These are phyloP conservation scores for Embidobia sp. DNA, from an alignment of 2,888 invertebrate genomes.

Conservation along the genomic window DNA sequence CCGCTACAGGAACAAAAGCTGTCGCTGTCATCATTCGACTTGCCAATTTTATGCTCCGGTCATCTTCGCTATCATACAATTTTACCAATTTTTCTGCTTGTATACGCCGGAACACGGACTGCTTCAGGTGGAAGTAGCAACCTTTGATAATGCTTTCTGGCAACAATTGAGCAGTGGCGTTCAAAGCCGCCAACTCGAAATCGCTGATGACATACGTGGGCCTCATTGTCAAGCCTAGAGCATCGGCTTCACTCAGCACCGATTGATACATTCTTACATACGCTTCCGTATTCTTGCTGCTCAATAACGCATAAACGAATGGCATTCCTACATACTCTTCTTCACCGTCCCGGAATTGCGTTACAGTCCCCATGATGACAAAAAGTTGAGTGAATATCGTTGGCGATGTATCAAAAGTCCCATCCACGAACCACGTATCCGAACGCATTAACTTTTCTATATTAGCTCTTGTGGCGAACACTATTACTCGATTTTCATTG, in stretches of 20 bases:
- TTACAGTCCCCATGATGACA: too few relatives aligned
- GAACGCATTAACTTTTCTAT: too few relatives aligned
- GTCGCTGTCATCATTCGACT: neutral
- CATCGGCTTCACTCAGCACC: neutral
- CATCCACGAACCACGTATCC: too few relatives aligned
- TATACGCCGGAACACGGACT: neutral
- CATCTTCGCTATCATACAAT: neutral
- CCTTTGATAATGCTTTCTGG: neutral
- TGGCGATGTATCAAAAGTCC: too few relatives aligned
- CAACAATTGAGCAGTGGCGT: neutral
- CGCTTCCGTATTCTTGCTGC: slow-evolving; percentile 4
- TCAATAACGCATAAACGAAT: too few relatives aligned
- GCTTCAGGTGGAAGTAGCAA: neutral
- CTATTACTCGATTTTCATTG: too few relatives aligned
- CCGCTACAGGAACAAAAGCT: too few relatives aligned
- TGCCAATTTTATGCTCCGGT: neutral
- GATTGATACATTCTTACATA: neutral
- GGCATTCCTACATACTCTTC: too few relatives aligned
- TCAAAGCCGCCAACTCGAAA: neutral
- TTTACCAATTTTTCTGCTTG: neutral
- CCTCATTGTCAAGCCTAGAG: neutral
- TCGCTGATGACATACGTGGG: neutral
- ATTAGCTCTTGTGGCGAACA: too few relatives aligned
- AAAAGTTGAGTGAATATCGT: too few relatives aligned
- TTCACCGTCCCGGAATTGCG: too few relatives aligned